Base-by-base conservation (phyloP, 2,113 vertebrate genomes). In the Lasiurus borealis region DNA sequence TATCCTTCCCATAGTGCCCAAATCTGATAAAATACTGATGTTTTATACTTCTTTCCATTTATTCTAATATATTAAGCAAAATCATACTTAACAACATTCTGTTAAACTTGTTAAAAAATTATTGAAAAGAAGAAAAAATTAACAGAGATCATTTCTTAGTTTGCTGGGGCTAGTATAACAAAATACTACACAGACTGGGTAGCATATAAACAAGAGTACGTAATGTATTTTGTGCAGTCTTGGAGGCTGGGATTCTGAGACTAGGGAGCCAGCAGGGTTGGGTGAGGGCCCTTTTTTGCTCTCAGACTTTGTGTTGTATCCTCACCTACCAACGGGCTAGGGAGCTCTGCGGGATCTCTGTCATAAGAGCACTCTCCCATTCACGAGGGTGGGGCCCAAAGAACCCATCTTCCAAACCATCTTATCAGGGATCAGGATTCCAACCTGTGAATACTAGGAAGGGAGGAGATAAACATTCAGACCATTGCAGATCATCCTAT, bases 101-200 rank as follows among this genome's bases (percentile, higher is more conserved):
- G 8, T 73, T 81, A 76, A 91, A 48, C 16, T 73, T 80, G 19
- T 8, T 85, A 3, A 29, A 57, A 88, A 88, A 52, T 52, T 34
- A 91, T 9, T 80, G 31, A 66, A 88, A 92, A 85, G 40, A 40
- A 83, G 23, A 69, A 86, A n/a, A 88, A 95, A 80, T 54, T 52
- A 29, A n/a, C n/a, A 91, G 57, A 90, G 34, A 62, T 21, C 1
- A 3, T 25, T 10, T 50, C 25, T n/a, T 75, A 40, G 6, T 50
- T 40, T 62, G 25, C 48, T 23, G 4, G 10, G 59, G 54, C 16
- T 73, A 8, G 75, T 64, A 5, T 86, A 46, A 66, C 23, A 64
- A 81, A 81, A 86, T 81, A 64, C 6, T 81, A 64, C 8, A 34
- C 18, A 34, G 6, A 66, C 82, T 62, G 15, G 14, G 7, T 85